Conservation (phyloP, 2,888 invertebrate species). For the Neoitamus cyanurus region DNA sequence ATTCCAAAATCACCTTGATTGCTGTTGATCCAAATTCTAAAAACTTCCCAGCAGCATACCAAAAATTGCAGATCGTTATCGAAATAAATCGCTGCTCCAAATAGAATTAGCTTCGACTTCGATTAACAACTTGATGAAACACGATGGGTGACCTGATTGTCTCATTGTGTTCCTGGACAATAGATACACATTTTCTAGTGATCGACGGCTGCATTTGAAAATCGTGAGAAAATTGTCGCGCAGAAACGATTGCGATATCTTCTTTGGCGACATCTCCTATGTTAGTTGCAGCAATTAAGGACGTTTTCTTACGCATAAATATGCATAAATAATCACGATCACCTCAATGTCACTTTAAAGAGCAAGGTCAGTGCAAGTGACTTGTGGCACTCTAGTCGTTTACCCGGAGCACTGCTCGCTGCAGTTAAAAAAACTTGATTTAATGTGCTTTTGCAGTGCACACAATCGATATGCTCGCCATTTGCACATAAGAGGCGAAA, state of each 20-base stretch:
- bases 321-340: not conserved
- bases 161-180: not conserved
- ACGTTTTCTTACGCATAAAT: not conserved
- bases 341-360: conserved; percentile 3
- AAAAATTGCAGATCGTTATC: not conserved
- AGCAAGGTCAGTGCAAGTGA: not conserved
- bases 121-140: not conserved
- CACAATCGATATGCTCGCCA: not conserved
- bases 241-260: not conserved
- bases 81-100: not conserved
- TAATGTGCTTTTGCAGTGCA: not conserved
- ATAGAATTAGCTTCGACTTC: not conserved
- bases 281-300: not conserved
- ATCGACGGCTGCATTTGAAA: not conserved
- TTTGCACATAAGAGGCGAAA: not conserved
- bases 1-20: not conserved
- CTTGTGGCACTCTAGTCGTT: not conserved
- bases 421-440: not conserved
- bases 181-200: not conserved
- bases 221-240: not conserved
- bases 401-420: not conserved
- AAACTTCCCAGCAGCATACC: not conserved
- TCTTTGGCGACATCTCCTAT: not conserved
- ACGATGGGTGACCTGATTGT: not conserved
- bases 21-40: not conserved